Conservation (phyloP, 1,140 invertebrate genomes). For the Papilio xuthus region DNA sequence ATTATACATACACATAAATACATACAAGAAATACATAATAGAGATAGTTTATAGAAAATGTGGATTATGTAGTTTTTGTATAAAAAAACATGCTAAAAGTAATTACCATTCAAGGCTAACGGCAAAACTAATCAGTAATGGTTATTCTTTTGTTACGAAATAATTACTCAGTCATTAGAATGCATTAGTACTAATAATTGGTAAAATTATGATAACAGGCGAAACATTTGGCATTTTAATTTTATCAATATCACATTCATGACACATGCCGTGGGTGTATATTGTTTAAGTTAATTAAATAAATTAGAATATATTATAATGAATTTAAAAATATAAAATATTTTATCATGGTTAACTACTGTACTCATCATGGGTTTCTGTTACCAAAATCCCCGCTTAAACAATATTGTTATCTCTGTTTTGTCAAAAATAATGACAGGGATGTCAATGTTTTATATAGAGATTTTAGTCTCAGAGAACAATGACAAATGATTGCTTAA, state of each 20-base stretch:
- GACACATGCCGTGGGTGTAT: not conserved
- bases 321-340: too few species aligned
- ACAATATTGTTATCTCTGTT: too few species aligned
- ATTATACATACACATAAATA: too few species aligned
- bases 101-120: not conserved
- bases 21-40: too few species aligned
- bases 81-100: not conserved
- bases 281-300: not conserved
- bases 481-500: not conserved
- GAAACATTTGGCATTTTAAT: not conserved
- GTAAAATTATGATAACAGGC: not conserved
- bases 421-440: too few species aligned
- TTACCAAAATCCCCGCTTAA: too few species aligned
- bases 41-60: not conserved
- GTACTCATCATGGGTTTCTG: too few species aligned
- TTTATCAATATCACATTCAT: not conserved
- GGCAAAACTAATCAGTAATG: not conserved
- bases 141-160: slow-evolving; percentile 12
- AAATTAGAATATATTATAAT: too few species aligned
- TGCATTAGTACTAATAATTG: slow-evolving; percentile 3
- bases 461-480: too few species aligned
- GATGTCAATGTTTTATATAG: too few species aligned
- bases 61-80: not conserved
- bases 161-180: not conserved
- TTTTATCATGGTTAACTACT: not conserved